Base-by-base conservation (phyloP, 2,888 invertebrate species). In the Meandrusa payeni region DNA sequence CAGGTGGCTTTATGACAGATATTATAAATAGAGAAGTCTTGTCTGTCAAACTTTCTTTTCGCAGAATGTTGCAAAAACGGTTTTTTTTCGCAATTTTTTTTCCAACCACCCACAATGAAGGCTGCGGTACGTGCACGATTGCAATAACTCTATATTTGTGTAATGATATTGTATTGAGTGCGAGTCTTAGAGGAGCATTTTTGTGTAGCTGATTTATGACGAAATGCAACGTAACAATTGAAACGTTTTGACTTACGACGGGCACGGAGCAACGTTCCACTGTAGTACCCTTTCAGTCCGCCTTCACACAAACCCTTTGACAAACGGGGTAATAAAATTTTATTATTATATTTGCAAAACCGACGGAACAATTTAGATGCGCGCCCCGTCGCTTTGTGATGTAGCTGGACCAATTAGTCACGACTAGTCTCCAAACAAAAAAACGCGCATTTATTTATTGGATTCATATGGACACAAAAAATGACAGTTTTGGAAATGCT, bases 81-180 rank as follows among this genome's bases (percentile, higher is more conserved):
- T 66, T 64, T 65, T 69, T 77, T n/a, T n/a, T n/a, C 63, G 76
- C 72, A 74, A 64, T 57, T 60, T 65, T 66, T 63, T 60, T 65
- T 66, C 60, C 62, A 71, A 73, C 86, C 83, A 78, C 86, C 83
- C 82, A 86, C 82, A 66, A 81, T 67, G 67, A 59, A 46, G 59
- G 46, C 51, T 54, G 52, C 55, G 75, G 64, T 69, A 80, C 83
- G 86, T 83, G 83, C 74, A 83, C 69, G 77, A 83, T 76, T 70
- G 76, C n/a, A n/a, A 76, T 73, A 83, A 83, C 81, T 79, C 82
- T 81, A 86, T 86, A 85, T 87, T 87, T 87, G 85, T 85, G 77
- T 87, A 86, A 86, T 80, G 85, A 85, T 72, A 69, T 68, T 65
- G 76, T 75, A 83, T 87, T 82, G 80, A 82, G 76, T 77, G 77